Conservation (phyloP, 2,797 vertebrate genomes). For the Anguilla anguilla region DNA sequence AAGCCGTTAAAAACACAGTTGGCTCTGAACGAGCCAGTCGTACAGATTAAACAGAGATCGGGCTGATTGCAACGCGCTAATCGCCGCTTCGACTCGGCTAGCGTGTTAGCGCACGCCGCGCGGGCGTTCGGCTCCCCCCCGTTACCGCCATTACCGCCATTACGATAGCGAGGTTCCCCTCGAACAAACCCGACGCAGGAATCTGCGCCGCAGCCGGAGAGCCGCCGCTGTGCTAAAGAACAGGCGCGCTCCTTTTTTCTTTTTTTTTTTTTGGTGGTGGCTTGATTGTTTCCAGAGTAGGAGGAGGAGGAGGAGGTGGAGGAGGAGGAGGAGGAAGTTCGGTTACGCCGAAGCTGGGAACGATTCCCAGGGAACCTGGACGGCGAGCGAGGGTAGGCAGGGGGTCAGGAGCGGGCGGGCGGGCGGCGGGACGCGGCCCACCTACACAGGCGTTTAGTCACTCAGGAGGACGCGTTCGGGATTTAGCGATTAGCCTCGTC, state of each 20-base stretch:
- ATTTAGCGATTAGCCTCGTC: too few species aligned
- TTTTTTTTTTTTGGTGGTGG: not conserved
- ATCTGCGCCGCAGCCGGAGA: not conserved
- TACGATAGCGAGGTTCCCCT: not conserved
- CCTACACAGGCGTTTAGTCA: not conserved
- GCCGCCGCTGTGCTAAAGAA: not conserved
- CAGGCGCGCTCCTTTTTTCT: not conserved
- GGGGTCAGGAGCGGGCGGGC: not conserved
- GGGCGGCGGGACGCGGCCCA: not conserved
- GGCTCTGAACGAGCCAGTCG: not conserved
- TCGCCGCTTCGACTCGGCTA: not conserved
- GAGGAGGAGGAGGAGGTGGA: not conserved
- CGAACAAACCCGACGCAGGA: not conserved
- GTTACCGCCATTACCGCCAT: not conserved
- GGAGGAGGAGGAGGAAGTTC: not conserved
- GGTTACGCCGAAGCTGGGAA: not conserved
- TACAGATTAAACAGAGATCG: not conserved
- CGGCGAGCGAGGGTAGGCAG: not conserved
- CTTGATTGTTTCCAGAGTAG: constrained; percentile 2
- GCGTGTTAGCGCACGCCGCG: not conserved
- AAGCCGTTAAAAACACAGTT: not conserved
- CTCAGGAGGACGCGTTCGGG: too few species aligned
- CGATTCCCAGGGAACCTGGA: not conserved
- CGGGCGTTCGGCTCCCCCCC: not conserved
- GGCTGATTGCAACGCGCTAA: not conserved